Evolutionary conservation across 2,888 invertebrate species (phyloP).

Genomic region (Nasonovia ribisnigri): DNA sequence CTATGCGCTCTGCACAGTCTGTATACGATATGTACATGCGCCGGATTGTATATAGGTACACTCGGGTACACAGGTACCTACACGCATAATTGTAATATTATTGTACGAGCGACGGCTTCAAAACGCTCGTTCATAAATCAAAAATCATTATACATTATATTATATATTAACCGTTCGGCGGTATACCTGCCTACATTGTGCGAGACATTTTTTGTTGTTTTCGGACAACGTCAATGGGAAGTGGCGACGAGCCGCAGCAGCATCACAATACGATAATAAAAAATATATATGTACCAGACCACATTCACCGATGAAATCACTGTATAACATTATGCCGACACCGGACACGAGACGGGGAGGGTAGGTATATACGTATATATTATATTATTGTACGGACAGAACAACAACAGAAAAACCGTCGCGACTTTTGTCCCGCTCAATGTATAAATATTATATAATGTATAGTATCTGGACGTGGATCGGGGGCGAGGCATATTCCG

Average conservation of each 20-base stretch:
- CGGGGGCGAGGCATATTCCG: not conserved
- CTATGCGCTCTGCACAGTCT: not conserved
- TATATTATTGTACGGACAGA: not conserved
- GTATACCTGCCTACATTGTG: not conserved
- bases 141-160: not conserved
- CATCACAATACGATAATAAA: not conserved
- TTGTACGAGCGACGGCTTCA: constrained; percentile 11
- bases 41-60: not conserved
- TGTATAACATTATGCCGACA: not conserved
- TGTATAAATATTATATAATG: not conserved
- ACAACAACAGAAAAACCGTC: not conserved
- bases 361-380: too few relatives aligned
- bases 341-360: not conserved
- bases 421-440: not conserved
- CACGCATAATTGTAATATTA: not conserved
- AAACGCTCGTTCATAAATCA: constrained; percentile 25
- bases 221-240: not conserved
- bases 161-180: not conserved
- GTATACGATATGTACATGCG: too few relatives aligned
- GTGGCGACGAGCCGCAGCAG: not conserved
- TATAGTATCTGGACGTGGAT: not conserved
- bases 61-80: not conserved
- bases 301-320: not conserved
- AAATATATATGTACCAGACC: not conserved
- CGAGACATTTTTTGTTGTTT: not conserved